These are phyloP conservation scores for Varanus salvator DNA, from an alignment of 2,113 vertebrate species.

Conservation along the genomic window DNA sequence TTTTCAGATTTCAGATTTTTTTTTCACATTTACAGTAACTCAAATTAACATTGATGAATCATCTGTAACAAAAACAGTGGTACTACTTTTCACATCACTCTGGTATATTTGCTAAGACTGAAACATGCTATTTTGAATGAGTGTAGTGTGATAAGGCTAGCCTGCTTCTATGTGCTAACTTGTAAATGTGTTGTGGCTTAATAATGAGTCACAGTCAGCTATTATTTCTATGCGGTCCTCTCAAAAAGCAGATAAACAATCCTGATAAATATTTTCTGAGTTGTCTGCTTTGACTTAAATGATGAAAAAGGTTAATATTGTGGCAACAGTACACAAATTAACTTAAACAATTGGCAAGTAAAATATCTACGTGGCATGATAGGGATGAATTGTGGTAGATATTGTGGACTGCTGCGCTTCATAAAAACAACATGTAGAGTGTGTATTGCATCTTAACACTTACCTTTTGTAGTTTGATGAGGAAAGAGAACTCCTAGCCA, in stretches of 20 bases:
- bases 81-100: constrained; percentile 5
- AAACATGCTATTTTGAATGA: background rate
- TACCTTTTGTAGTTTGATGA: too few relatives aligned
- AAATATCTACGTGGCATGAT: background rate
- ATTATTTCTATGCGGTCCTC: background rate
- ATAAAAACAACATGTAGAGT: too few relatives aligned
- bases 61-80: constrained; percentile 5
- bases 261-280: background rate
- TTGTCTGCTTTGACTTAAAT: background rate
- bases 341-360: background rate
- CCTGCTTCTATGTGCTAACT: background rate
- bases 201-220: background rate
- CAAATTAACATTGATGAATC: constrained; percentile 6
- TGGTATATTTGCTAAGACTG: background rate
- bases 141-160: background rate
- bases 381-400: too few relatives aligned
- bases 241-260: background rate
- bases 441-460: too few relatives aligned
- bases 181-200: background rate
- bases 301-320: background rate
- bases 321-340: background rate
- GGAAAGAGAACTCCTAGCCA: too few relatives aligned
- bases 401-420: too few relatives aligned
- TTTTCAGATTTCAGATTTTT: constrained; percentile 25
- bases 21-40: constrained; percentile 10